Base-by-base conservation (phyloP, 2,888 invertebrate genomes). In the Heterodera filipjevi region DNA sequence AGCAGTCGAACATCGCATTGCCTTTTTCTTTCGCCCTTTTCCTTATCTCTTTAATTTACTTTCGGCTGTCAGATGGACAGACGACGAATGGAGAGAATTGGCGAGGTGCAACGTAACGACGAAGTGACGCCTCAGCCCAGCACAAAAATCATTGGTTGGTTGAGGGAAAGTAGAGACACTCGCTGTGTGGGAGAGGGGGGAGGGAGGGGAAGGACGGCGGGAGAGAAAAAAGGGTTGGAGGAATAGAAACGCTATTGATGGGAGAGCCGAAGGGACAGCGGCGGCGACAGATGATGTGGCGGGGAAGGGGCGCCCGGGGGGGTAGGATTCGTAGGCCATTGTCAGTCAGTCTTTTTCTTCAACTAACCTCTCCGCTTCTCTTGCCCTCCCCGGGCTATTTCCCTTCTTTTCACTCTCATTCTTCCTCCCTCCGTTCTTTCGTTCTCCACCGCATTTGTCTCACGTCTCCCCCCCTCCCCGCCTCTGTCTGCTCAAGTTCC, bases 111-210 rank as follows among this genome's bases (percentile, higher is more conserved):
- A 68, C 59, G 59, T 59, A 59, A 59, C 68, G 33, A 68, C 33
- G 33, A 68, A 27, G 59, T 59, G 59, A 59, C 59, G 59, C 59
- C 59, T 27, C 19, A 14, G 14, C 30, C 30, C 66, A 68, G 68
- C 68, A 68, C 68, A 68, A 68, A 68, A 68, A 68, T 33, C 68
- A 68, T 68, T 68, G 66, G 68, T 49, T 49, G 49, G 49, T 49
- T 49, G 59, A 27, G 27, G 27, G 59, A 6, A 27, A 27, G n/a
- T 19, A 27, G 27, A 59, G 59, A 59, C 22, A 59, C 49, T 49
- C 53, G 14, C 53, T 53, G 53, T 16, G 22, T 53, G 53, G 53
- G 53, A 53, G 19, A 19, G 19, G 53, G 22, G 19, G 14, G 49
- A 14, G 49, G 3, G 16, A 14, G 49, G 19, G 46, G 19, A 16